Evolutionary conservation across 1,140 invertebrate species (phyloP), one percentile per base, ranked within the genome.

Genomic region (Ephestia elutella): DNA sequence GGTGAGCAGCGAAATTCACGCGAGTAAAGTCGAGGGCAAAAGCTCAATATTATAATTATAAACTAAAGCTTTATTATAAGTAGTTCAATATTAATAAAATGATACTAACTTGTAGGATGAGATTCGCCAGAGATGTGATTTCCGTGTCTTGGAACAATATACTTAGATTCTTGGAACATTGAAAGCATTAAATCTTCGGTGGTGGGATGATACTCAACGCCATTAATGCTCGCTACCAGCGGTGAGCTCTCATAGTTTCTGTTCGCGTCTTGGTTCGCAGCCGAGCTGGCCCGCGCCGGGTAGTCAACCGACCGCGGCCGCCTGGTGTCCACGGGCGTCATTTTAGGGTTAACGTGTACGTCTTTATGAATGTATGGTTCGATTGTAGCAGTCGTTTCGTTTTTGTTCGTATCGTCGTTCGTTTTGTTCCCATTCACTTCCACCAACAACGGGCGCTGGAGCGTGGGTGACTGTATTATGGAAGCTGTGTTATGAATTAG

Each of bases 261-360:
- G 54, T 83, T 80, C 5, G 70, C 57, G 58, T 87, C 85, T 44
- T 73, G 67, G 5, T 70, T 66, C 2, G 71, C 59, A 9, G 73
- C 71, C 3, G 74, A 72, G 0, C 66, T 58, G 0, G 66, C 53
- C 21, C 72, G 60, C 0, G 70, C 21, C 15, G 86, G 82, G 51
- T 80, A 83, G 54, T 88, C 86, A 5, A 86, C 83, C 0, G 85
- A 86, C 0, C 80, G 67, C n/a, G 86, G 86, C 38, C 86, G 60
- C 18, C 83, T 62, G 0, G 68, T 60, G 55, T 87, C 86, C 15
- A 86, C 82, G 0, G 84, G 82, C 5, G 89, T 90, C 89, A 90
- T 90, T 62, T 89, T 89, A 11, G 89, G 89, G 61, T 90, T 90
- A 0, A 90, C 82, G 56, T 90, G 89, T 32, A 90, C 88, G 57